Conservation (phyloP, 2,888 invertebrate genomes). For the Melanchra persicariae region DNA sequence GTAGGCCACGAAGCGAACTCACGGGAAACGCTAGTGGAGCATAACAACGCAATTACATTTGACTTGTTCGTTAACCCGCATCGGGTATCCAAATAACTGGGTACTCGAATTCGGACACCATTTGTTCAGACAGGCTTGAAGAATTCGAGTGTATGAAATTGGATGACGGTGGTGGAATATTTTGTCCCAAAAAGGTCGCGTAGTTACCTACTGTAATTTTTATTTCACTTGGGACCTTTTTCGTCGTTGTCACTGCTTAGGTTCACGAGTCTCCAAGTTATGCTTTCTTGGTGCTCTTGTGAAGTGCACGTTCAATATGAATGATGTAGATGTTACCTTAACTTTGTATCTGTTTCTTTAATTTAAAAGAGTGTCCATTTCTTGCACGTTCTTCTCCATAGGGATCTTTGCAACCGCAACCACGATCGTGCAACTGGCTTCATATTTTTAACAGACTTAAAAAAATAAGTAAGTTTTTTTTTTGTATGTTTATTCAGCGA, state of each 20-base stretch:
- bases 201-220: not conserved
- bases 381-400: too few relatives aligned
- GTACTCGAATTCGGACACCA: slow-evolving; percentile 2
- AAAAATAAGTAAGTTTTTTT: too few relatives aligned
- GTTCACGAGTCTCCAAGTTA: not conserved
- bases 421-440: too few relatives aligned
- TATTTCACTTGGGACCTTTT: not conserved
- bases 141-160: not conserved
- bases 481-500: too few relatives aligned
- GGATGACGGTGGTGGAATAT: not conserved
- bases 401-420: too few relatives aligned
- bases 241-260: not conserved
- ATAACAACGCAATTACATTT: not conserved
- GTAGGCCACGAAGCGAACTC: too few relatives aligned
- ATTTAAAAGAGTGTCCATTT: too few relatives aligned
- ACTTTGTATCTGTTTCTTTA: too few relatives aligned
- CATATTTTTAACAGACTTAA: too few relatives aligned
- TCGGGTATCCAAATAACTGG: slow-evolving; percentile 1
- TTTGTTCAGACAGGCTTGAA: not conserved
- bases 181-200: not conserved
- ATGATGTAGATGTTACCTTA: too few relatives aligned
- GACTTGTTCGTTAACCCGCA: not conserved
- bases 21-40: too few relatives aligned
- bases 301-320: too few relatives aligned
- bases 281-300: not conserved